These are phyloP conservation scores for Pyrgus malvae DNA, from an alignment of 2,888 invertebrate genomes.

Conservation along the genomic window DNA sequence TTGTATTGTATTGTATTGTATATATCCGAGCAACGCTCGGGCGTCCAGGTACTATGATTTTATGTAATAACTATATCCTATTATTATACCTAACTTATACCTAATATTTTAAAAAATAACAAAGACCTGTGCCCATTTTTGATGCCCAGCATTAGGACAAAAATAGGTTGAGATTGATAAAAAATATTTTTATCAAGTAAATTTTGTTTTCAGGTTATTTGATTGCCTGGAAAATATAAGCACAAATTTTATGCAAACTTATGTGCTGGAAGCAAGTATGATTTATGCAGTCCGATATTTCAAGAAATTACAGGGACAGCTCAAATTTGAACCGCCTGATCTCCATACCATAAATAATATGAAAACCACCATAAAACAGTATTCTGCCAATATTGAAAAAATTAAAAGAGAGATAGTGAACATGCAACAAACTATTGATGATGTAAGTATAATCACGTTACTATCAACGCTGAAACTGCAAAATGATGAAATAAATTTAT, in stretches of 20 bases:
- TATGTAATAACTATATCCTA: too few species aligned
- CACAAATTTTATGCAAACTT: slow-evolving; percentile 80
- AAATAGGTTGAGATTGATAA: too few species aligned
- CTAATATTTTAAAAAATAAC: too few species aligned
- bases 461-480: too few species aligned
- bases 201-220: slow-evolving; percentile 73
- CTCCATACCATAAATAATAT: not conserved
- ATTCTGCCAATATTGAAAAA: slow-evolving; percentile 1
- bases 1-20: too few species aligned
- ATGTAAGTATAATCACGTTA: slow-evolving; percentile 9
- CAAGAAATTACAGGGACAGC: slow-evolving; percentile 37
- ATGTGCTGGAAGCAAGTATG: slow-evolving; percentile 80
- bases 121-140: too few species aligned
- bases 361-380: not conserved
- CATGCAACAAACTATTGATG: slow-evolving; percentile 5
- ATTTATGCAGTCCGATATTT: slow-evolving; percentile 76
- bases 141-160: too few species aligned
- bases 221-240: slow-evolving; percentile 79
- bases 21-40: too few species aligned
- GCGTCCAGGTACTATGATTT: too few species aligned
- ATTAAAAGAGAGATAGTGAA: slow-evolving; percentile 10
- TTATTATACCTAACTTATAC: too few species aligned
- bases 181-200: too few species aligned
- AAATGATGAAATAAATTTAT: too few species aligned
- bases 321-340: slow-evolving; percentile 38